Conservation (phyloP, 1,140 invertebrate species). For the Papilio aristodemus region DNA sequence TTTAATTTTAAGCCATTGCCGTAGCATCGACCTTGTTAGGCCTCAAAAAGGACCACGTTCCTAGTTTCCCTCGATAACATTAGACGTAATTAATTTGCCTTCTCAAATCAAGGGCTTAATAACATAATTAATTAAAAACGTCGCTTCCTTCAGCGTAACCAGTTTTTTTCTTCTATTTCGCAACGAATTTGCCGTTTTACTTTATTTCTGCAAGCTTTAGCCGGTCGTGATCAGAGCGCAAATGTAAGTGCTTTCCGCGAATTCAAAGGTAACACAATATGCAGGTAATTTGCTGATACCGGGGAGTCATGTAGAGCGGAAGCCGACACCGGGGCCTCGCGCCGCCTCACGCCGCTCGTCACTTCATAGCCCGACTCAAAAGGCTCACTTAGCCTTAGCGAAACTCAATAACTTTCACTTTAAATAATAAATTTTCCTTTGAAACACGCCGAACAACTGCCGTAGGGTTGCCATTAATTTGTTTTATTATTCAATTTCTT, state of each 20-base stretch:
- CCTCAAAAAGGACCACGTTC: too few relatives aligned
- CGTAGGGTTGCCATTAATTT: slow-evolving; percentile 60
- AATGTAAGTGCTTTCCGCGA: slow-evolving; percentile 34
- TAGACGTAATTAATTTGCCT: too few relatives aligned
- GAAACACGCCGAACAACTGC: slow-evolving; percentile 63
- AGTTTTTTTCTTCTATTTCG: slow-evolving; percentile 17
- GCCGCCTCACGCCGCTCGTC: slow-evolving; percentile 51
- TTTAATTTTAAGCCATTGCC: too few relatives aligned
- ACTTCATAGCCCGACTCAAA: slow-evolving; percentile 68
- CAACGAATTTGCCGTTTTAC: neutral
- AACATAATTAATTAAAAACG: too few relatives aligned
- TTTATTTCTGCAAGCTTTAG: slow-evolving; percentile 11
- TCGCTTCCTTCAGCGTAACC: neutral
- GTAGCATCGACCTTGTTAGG: too few relatives aligned
- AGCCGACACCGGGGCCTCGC: slow-evolving; percentile 58
- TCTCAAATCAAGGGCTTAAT: too few relatives aligned
- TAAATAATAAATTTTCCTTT: slow-evolving; percentile 78
- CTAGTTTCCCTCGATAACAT: too few relatives aligned
- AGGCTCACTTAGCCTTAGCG: slow-evolving; percentile 77
- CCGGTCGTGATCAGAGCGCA: slow-evolving; percentile 27
- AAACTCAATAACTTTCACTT: slow-evolving; percentile 78
- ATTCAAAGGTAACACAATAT: slow-evolving; percentile 52
- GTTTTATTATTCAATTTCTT: slow-evolving; percentile 27
- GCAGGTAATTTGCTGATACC: slow-evolving; percentile 58
- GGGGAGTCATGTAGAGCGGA: slow-evolving; percentile 59